Evolutionary conservation across 2,797 vertebrate species (phyloP).

Genomic region (Phaenicophaeus curvirostris): DNA sequence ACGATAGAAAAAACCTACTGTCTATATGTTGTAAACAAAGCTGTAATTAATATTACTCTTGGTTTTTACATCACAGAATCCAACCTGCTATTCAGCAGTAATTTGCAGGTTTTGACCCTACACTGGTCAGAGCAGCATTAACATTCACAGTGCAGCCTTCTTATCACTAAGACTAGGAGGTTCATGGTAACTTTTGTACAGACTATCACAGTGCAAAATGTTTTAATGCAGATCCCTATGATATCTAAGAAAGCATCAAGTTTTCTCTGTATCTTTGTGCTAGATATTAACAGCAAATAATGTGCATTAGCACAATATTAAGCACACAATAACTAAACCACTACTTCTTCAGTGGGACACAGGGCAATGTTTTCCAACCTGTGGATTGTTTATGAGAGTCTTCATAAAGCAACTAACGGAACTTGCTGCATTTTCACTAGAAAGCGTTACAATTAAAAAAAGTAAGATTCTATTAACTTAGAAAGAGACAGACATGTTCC

Average conservation of each 20-base stretch:
- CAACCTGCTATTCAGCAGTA: background rate
- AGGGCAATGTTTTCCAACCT: background rate
- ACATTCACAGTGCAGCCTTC: background rate
- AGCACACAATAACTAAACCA: background rate
- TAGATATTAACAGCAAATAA: background rate
- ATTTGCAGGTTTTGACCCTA: background rate
- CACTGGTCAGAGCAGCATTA: background rate
- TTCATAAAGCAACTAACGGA: background rate
- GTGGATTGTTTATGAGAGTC: background rate
- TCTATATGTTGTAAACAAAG: background rate
- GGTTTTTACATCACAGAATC: background rate
- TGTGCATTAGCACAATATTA: background rate
- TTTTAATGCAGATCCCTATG: background rate
- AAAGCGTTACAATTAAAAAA: background rate
- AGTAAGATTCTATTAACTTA: background rate
- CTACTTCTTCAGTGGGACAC: background rate
- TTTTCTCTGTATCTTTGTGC: background rate
- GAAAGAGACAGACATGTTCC: background rate
- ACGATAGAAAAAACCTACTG: fast-evolving
- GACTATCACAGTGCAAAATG: background rate
- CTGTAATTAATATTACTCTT: background rate
- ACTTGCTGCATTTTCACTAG: background rate
- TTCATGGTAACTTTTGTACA: background rate
- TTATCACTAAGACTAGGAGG: background rate
- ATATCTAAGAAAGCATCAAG: background rate